Base-by-base conservation (phyloP, 2,797 vertebrate species). In the Mus minutoides region DNA sequence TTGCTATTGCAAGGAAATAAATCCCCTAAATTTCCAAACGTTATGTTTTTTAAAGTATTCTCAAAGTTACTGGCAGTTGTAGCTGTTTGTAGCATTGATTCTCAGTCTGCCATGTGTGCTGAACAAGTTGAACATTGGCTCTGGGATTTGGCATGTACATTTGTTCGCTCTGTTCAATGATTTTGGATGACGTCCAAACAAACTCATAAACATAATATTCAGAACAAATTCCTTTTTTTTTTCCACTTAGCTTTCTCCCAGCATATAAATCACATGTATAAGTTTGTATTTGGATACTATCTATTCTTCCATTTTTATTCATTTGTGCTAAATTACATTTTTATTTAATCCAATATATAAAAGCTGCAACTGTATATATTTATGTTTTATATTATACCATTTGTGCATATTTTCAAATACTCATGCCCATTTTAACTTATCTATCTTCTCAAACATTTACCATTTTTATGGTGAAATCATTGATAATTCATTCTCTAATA, bases 71-170 rank as follows among this genome's bases (percentile, higher is more conserved):
- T 96, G 91, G 83, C 84, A 94, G 73, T 77, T 96, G 60, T 95
- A 90, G n/a, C 62, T 92, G 31, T 95, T 97, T 95, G 77, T 88
- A 96, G 62, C 87, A 97, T 97, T 97, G 96, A 97, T 95, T 97
- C 87, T 95, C 56, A 92, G 88, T 91, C 89, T 91, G 24, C 29
- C 96, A 91, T 94, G 24, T 91, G 71, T 88, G 84, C 77, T 88
- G 91, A 97, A 97, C 79, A 97, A 95, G 37, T 94, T 12, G 5
- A 96, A 97, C 67, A 94, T 14, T 94, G 94, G 43, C 67, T 90
- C 64, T 97, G 76, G 79, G 91, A 94, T 93, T 96, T 97, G 83
- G 60, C 6, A 0, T 92, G 21, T 52, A 95, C 40, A 1, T 94
- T 73, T 96, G 79, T 94, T 95, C 26, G 1, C 43, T 94, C 64